Evolutionary conservation across 2,797 vertebrate species (phyloP), one percentile per base, ranked within the genome.

Genomic region (Columba guinea): DNA sequence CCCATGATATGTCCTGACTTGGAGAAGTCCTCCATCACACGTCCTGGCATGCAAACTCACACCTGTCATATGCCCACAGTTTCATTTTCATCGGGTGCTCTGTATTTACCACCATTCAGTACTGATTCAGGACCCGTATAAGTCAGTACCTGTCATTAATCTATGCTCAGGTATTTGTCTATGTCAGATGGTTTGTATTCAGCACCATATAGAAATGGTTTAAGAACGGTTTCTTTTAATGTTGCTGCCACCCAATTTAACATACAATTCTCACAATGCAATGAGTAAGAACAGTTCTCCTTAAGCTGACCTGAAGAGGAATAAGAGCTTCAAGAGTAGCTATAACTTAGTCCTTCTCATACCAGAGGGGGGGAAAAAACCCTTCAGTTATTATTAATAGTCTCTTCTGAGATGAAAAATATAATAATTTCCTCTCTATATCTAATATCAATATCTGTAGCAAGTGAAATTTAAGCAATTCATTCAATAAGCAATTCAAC

Each of bases 401-500:
- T 41, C 73, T 90, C 67, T 46, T 70, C 59, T 53, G 56, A 86
- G 52, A 76, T 41, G 23, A 94, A 89, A 75, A 91, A 59, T 32
- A 71, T 12, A 12, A 68, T 24, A 3, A 53, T 67, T 91, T 70
- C 30, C 88, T 67, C 34, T 52, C 60, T 68, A 18, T 76, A 83
- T 44, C 53, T 64, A 80, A 20, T 84, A 74, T 56, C 58, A 77
- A 14, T 70, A 84, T 48, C 75, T 65, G 34, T 63, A 93, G 52
- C 69, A 93, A 87, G 44, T 55, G 52, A 59, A 94, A 90, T 32
- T 63, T 76, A 52, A 82, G 53, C 39, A 89, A 89, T 83, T 91
- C 11, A 78, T 80, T 91, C 84, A 91, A 51, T 39, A 84, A 71
- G 44, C 65, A 88, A 81, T 84, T 89, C 14, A 89, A 58, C 77